Conservation (phyloP, 2,888 invertebrate genomes). For the Apantesis nais region DNA sequence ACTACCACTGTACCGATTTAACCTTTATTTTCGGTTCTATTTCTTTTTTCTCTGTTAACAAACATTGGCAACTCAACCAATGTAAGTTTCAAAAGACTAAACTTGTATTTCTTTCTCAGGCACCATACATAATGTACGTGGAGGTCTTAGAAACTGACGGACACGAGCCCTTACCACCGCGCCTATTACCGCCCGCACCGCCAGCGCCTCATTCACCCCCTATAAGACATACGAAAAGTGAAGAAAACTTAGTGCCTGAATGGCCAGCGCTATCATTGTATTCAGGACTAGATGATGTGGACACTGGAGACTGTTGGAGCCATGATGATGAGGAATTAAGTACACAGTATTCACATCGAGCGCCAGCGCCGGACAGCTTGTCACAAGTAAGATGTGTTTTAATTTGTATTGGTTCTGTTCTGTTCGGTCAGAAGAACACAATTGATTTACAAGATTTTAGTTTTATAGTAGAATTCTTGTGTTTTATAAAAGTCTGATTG, state of each 20-base stretch:
- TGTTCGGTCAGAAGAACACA: neutral
- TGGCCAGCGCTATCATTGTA: conserved; percentile 83
- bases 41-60: neutral
- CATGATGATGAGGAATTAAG: conserved; percentile 97
- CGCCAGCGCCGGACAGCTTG: conserved; percentile 84
- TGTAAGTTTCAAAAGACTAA: neutral
- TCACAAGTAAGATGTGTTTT: conserved; percentile 91
- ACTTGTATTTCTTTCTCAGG: conserved; percentile 68
- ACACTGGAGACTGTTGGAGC: conserved; percentile 93
- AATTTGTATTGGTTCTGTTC: neutral
- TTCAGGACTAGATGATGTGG: conserved; percentile 69
- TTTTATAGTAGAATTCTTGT: too few species aligned
- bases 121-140: conserved; percentile 99
- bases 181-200: conserved; percentile 92
- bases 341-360: conserved; percentile 66
- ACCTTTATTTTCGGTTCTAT: too few species aligned
- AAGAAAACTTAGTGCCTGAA: conserved; percentile 92
- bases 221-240: conserved; percentile 96
- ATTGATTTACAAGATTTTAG: too few species aligned
- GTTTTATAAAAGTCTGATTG: too few species aligned
- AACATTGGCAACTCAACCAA: neutral
- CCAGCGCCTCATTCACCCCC: conserved; percentile 89
- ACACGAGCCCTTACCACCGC: conserved; percentile 95
- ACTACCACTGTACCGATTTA: too few species aligned
- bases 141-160: conserved; percentile 94